These are phyloP conservation scores for Pangasius larnaudii DNA, from an alignment of 2,797 vertebrate genomes.

Conservation along the genomic window DNA sequence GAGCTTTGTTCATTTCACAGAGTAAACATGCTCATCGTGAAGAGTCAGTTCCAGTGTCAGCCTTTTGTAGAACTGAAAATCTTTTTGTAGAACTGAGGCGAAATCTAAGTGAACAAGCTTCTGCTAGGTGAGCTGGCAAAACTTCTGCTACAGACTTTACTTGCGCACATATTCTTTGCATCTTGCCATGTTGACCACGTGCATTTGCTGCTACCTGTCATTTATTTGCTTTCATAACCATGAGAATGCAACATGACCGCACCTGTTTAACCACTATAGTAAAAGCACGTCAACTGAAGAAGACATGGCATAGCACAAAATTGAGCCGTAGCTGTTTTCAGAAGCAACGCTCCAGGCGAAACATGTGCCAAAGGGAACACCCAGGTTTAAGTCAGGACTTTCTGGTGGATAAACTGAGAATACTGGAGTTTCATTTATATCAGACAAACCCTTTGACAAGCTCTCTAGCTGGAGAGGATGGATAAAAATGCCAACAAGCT, in stretches of 20 bases:
- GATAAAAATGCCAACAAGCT: conserved; percentile 2
- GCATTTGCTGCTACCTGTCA: conserved; percentile 55
- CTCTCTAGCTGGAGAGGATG: neutral
- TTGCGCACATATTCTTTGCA: neutral
- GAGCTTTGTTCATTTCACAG: conserved; percentile 29
- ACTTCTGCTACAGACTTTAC: neutral
- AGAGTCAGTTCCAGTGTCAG: conserved; percentile 8
- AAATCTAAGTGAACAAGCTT: conserved; percentile 2
- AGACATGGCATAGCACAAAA: conserved; percentile 55
- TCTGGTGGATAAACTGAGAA: conserved; percentile 17
- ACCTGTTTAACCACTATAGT: conserved; percentile 68
- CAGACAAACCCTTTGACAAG: neutral
- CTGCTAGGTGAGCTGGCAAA: neutral
- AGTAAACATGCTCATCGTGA: conserved; percentile 16
- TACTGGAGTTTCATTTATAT: conserved; percentile 18
- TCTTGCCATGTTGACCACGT: neutral
- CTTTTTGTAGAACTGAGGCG: neutral
- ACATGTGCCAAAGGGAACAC: conserved; percentile 24
- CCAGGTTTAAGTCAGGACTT: conserved; percentile 4
- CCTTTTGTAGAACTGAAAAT: neutral
- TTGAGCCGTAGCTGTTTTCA: conserved; percentile 26
- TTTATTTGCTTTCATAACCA: conserved; percentile 66
- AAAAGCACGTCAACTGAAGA: conserved; percentile 23
- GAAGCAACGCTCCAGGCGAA: conserved; percentile 1
- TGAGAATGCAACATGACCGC: conserved; percentile 73